phyloP scores from a whole-genome alignment of 1,140 invertebrate genomes.

The Drosophila nikananu region DNA sequence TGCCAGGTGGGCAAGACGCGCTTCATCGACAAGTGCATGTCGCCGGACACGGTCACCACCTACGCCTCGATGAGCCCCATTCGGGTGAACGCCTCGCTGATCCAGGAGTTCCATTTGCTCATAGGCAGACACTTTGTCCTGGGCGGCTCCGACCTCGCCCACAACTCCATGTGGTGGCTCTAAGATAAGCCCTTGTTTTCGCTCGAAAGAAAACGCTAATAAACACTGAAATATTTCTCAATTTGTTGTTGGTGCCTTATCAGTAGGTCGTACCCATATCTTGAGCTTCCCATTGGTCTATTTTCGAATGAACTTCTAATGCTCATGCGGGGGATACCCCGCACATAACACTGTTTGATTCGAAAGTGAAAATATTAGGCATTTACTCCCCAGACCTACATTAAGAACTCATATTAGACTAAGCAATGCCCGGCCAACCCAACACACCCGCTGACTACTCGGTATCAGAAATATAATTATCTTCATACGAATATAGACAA shows the following conservation, averaged over 20 bases:
- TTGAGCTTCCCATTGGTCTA: conserved; percentile 3
- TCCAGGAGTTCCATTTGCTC: conserved; percentile 74
- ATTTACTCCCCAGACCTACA: too few relatives aligned
- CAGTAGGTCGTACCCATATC: conserved; percentile 17
- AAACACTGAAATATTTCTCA: conserved; percentile 34
- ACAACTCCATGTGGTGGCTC: conserved; percentile 55
- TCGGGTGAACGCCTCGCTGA: conserved; percentile 61
- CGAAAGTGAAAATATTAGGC: neutral
- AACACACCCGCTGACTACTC: conserved; percentile 19
- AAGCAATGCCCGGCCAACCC: neutral
- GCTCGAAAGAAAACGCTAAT: conserved; percentile 29
- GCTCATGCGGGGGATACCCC: neutral
- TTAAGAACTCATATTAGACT: neutral
- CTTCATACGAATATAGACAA: conserved; percentile 28
- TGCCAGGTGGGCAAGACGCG: conserved; percentile 70
- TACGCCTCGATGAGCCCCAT: conserved; percentile 73
- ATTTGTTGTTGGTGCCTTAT: conserved; percentile 13
- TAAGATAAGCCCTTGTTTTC: conserved; percentile 44
- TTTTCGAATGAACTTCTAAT: neutral
- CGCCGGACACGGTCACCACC: conserved; percentile 77
- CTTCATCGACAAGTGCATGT: conserved; percentile 79
- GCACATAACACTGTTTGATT: neutral
- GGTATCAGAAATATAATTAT: conserved; percentile 22
- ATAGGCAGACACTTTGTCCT: conserved; percentile 71
- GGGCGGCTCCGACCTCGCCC: conserved; percentile 22